These are phyloP conservation scores for Apis mellifera DNA, from an alignment of 1,140 invertebrate genomes.

Conservation along the genomic window Amel_HAv3.1 CM009942.2:5099501-5100000, in stretches of 20 bases:
- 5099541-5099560: too few relatives aligned
- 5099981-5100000: slow-evolving; percentile 31
- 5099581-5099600: too few relatives aligned
- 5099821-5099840: slow-evolving; percentile 7
- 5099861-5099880: slow-evolving; percentile 25
- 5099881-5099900: neutral
- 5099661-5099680: slow-evolving; percentile 42
- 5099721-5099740: slow-evolving; percentile 37
- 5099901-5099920: neutral
- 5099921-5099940: slow-evolving; percentile 23
- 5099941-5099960: slow-evolving; percentile 13
- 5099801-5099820: slow-evolving; percentile 8
- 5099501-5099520: too few relatives aligned
- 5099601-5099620: too few relatives aligned
- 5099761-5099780: slow-evolving; percentile 25
- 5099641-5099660: slow-evolving; percentile 5
- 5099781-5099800: slow-evolving; percentile 7
- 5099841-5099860: slow-evolving; percentile 39
- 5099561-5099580: too few relatives aligned
- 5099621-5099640: neutral
- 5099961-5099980: neutral
- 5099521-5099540: too few relatives aligned
- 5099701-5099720: slow-evolving; percentile 56
- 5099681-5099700: slow-evolving; percentile 38
- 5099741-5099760: slow-evolving; percentile 43